Evolutionary conservation across 2,113 vertebrate species (phyloP), one percentile per base, ranked within the genome.

Genomic region (Carettochelys insculpta): DNA sequence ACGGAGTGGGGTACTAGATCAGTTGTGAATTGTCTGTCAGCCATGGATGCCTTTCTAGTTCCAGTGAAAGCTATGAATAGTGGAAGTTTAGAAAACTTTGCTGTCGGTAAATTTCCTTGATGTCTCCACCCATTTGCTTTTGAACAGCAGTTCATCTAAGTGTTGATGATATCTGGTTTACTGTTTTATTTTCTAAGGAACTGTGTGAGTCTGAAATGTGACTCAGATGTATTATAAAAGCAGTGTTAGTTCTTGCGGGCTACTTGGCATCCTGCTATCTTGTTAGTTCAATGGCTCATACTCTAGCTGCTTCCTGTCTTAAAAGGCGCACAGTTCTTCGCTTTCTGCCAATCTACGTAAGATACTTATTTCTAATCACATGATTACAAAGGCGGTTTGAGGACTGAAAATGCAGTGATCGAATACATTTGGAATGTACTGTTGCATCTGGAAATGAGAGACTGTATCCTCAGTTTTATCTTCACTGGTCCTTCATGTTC

Each of bases 391-490:
- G 89, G 93, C 9, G 86, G 93, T 75, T 90, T 24, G 73, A 84
- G 87, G 89, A 65, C 90, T 4, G 27, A 51, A 90, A 94, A 90
- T 86, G 86, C 75, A 6, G 1, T 97, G 96, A 96, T 86, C 11
- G 83, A 86, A 95, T 43, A 84, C 45, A 0, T 45, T 81, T 53
- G 96, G 97, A 97, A 97, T 97, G 96, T 53, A 3, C 61, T 86
- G 90, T 95, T 95, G 95, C 96, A 93, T 96, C 95, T 97, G 97
- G 95, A 25, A 0, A 79, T 51, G 86, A 85, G 54, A 19, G 34
- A 52, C 31, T 8, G 73, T 93, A 34, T 82, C 77, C 24, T 5
- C 17, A 29, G 80, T 94, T 65, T 84, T 3, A 8, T 45, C 43
- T 80, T 52, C 71, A 1, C 80, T 34, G 29, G 17, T 11, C 80